A percentile compares a stretch with the other conserved stretches of the same genome.
Evolutionary conservation across 2,888 invertebrate genomes (phyloP).

Genomic region (Chironomus tentans): DNA sequence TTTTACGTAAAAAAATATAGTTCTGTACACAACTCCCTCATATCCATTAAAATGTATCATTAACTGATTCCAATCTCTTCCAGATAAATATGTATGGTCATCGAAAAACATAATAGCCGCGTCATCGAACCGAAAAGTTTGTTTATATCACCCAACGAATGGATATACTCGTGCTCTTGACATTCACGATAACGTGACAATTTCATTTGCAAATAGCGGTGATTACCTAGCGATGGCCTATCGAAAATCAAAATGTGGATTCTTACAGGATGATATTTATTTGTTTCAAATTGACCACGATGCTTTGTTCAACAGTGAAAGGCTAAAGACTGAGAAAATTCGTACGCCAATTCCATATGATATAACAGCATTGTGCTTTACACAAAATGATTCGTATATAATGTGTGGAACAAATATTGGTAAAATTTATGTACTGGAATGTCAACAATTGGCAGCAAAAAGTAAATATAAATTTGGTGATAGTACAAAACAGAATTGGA

Average conservation of each 20-base stretch:
- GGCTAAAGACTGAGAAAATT: not conserved
- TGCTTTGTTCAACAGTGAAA: not conserved
- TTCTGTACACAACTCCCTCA: too few species aligned
- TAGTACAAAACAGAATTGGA: not conserved
- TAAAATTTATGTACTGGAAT: not conserved
- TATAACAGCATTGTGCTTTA: slow-evolving; percentile 9
- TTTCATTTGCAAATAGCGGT: slow-evolving; percentile 1
- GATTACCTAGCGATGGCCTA: slow-evolving; percentile 6
- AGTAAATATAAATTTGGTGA: too few species aligned
- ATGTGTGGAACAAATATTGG: slow-evolving; percentile 2
- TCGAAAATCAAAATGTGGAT: not conserved
- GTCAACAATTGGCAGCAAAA: too few species aligned
- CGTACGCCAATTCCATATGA: not conserved
- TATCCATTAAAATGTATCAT: too few species aligned
- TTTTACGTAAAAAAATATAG: too few species aligned
- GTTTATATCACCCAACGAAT: slow-evolving; percentile 12
- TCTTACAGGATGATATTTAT: not conserved
- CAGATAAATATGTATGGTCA: slow-evolving; percentile 13
- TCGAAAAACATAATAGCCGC: slow-evolving; percentile 7
- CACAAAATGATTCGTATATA: not conserved
- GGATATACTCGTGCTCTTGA: slow-evolving; percentile 16
- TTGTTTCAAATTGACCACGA: not conserved
- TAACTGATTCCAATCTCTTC: not conserved
- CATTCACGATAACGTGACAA: not conserved
- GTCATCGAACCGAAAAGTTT: slow-evolving; percentile 2